Percentiles rank a stretch among this genome's conserved stretches.
Conservation (phyloP, 92 coral and sea anemone species). For the Actinostola sp. region DNA sequence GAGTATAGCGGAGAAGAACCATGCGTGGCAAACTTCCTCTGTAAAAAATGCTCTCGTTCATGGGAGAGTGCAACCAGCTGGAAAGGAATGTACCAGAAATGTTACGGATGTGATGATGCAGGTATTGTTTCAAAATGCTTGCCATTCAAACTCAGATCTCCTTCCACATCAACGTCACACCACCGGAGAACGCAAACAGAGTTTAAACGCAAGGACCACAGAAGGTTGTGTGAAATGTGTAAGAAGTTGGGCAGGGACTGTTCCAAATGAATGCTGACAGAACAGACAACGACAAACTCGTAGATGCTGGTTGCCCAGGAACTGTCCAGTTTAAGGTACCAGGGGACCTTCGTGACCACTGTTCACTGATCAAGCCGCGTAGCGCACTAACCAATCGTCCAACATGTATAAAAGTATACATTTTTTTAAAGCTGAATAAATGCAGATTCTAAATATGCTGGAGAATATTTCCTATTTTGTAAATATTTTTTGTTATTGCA, state of each 20-base stretch:
- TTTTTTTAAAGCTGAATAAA: no score
- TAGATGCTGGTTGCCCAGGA: no score
- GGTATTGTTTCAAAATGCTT: background rate
- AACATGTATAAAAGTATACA: no score
- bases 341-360: no score
- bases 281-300: no score
- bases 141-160: conserved; percentile 22
- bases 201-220: conserved; percentile 6
- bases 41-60: conserved; percentile 21
- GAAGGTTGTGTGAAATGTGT: conserved; percentile 1
- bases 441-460: no score
- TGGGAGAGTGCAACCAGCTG: conserved; percentile 37
- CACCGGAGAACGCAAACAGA: background rate
- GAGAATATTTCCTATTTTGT: no score
- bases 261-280: no score
- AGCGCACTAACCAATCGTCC: no score
- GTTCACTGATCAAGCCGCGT: no score
- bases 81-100: conserved; percentile 19
- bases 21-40: conserved; percentile 32
- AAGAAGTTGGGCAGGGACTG: background rate
- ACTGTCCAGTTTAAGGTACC: no score
- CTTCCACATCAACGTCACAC: background rate
- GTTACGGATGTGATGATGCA: conserved; percentile 1
- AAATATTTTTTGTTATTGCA: no score
- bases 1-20: conserved; percentile 28